Conservation (phyloP, 2,113 vertebrate genomes). For the Phoenicopterus ruber region DNA sequence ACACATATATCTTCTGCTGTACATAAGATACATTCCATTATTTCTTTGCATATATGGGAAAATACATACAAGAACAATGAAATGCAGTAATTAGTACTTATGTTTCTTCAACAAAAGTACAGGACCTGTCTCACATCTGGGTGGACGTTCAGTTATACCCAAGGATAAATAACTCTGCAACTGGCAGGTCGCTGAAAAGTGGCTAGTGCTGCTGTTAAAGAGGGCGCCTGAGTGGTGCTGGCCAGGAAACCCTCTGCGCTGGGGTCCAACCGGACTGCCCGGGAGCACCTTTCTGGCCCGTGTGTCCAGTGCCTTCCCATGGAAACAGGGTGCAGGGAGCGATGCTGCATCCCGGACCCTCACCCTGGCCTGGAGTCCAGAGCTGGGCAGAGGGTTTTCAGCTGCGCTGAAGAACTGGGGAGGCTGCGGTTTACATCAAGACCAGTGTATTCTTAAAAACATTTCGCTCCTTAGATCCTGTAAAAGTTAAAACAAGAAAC, state of each 20-base stretch:
- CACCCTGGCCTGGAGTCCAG: not conserved
- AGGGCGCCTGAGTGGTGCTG: not conserved
- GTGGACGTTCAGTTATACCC: not conserved
- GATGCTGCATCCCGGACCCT: not conserved
- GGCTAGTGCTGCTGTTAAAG: not conserved
- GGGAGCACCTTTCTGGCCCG: fast-evolving
- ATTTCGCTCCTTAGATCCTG: not conserved
- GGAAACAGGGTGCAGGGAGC: fast-evolving
- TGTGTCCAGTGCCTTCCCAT: not conserved
- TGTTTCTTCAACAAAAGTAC: not conserved
- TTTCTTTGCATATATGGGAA: not conserved
- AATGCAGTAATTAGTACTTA: not conserved
- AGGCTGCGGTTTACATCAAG: not conserved
- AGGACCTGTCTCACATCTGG: not conserved
- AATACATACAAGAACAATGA: not conserved
- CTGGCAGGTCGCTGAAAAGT: not conserved
- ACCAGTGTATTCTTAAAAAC: not conserved
- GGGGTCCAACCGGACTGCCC: no score
- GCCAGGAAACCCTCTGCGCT: fast-evolving
- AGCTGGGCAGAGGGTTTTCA: not conserved
- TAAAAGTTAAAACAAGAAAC: not conserved
- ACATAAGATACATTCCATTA: not conserved
- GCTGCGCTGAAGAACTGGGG: not conserved
- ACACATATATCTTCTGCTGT: not conserved
- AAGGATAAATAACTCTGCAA: not conserved